Evolutionary conservation across 92 coral and sea anemone genomes (phyloP).

Genomic region (Epizoanthus illoricatus): DNA sequence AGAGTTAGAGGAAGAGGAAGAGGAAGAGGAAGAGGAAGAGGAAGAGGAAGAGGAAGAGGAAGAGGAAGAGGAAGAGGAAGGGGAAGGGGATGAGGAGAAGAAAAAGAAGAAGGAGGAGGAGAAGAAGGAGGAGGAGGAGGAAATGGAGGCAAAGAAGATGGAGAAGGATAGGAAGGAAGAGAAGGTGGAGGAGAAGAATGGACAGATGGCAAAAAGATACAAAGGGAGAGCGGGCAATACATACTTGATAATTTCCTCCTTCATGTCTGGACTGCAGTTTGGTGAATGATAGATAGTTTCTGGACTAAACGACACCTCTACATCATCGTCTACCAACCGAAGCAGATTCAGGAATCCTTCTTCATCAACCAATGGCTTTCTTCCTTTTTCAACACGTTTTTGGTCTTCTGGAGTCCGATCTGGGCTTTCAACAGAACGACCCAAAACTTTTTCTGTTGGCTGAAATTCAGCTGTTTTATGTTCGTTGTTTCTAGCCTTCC

Average conservation of each 20-base stretch:
- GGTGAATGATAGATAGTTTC: constrained; percentile 78
- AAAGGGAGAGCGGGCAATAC: background rate
- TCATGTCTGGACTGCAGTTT: constrained; percentile 60
- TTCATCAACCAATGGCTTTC: constrained; percentile 46
- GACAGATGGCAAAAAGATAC: background rate
- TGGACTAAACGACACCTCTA: constrained; percentile 83
- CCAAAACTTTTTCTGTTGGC: background rate
- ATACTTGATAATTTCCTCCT: constrained; percentile 70
- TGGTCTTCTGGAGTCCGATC: background rate
- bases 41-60: background rate
- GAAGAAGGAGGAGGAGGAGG: background rate
- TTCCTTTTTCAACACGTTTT: background rate
- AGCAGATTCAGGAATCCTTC: constrained; percentile 63
- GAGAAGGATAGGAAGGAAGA: background rate
- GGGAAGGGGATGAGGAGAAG: background rate
- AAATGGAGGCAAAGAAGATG: background rate
- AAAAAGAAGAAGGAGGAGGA: background rate
- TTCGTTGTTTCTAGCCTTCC: background rate
- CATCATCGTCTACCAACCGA: constrained; percentile 75
- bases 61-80: background rate
- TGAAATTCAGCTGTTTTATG: background rate
- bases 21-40: background rate
- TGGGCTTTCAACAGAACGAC: background rate
- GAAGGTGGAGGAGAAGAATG: background rate
- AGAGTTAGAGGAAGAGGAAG: background rate